phyloP scores from a whole-genome alignment of 2,888 invertebrate species.

The Hypselothyrea guttata region DNA sequence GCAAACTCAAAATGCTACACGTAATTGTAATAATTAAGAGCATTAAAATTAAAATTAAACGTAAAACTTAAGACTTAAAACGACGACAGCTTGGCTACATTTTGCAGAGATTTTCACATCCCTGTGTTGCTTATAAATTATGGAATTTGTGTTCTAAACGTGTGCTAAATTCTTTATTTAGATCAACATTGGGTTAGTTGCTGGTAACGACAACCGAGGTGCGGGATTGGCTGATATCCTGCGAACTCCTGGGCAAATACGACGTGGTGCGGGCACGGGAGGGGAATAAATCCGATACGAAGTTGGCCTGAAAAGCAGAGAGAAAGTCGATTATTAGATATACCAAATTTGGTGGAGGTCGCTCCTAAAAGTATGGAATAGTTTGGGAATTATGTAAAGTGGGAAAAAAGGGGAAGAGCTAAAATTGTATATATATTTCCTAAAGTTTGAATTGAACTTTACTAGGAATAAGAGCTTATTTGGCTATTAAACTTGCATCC shows the following conservation, averaged over 20 bases:
- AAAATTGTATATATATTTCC: too few species aligned
- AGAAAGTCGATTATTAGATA: conserved; percentile 3
- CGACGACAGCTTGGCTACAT: conserved; percentile 49
- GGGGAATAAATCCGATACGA: conserved; percentile 80
- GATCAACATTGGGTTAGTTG: conserved; percentile 44
- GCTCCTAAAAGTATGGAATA: conserved; percentile 63
- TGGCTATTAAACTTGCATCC: too few species aligned
- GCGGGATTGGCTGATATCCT: conserved; percentile 71
- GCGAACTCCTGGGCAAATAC: conserved; percentile 72
- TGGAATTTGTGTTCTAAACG: conserved; percentile 61
- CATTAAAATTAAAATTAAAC: conserved; percentile 10
- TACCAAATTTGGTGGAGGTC: not conserved
- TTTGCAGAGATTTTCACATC: conserved; percentile 13
- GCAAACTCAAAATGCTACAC: too few species aligned
- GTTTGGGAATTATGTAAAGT: not conserved
- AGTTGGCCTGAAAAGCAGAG: conserved; percentile 78
- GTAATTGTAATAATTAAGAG: conserved; percentile 12
- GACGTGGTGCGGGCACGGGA: conserved; percentile 49
- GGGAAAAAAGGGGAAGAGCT: too few species aligned
- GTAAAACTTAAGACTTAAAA: conserved; percentile 24
- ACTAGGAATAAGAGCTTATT: too few species aligned
- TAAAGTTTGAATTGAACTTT: too few species aligned
- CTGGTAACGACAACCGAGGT: conserved; percentile 50
- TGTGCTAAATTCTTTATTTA: conserved; percentile 12
- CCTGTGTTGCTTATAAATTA: conserved; percentile 43